Base-by-base conservation (phyloP, 2,113 vertebrate species). In the Xenus cinereus region DNA sequence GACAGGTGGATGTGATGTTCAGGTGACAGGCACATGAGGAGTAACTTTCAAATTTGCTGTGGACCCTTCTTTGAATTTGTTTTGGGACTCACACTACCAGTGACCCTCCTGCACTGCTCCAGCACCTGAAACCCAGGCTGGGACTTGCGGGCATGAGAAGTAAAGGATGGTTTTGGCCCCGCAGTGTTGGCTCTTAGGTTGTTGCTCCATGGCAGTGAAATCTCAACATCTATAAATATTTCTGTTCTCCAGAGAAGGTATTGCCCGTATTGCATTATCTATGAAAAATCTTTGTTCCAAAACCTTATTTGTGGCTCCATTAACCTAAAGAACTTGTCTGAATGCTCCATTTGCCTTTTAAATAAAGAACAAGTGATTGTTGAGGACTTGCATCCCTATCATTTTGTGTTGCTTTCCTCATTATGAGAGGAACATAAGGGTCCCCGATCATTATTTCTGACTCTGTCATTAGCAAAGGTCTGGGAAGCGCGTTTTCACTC, bases 401-500 rank as follows among this genome's bases (percentile, higher is more conserved):
- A 93, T 97, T 97, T 97, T 96, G 85, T 91, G 86, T 96, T 97
- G 96, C 95, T 91, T 97, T 93, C 87, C 95, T 97, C 89, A 76
- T 97, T 95, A 93, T 69, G 35, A 97, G 89, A 94, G 82, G 93
- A 96, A 93, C 95, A 91, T 93, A 95, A 94, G 92, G 93, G 84
- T 91, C 80, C 50, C 80, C 6, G 12, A 92, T 93, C 96, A 96
- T 89, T 92, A 97, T 84, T 97, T 96, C 90, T 69, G 50, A 93
- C 96, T 92, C 93, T 96, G 88, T 97, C 77, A 62, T 98, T 97
- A 98, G 91, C 87, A 95, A 95, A 90, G 95, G 98, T 96, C 97
- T 90, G 94, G 92, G 93, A 97, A 90, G 94, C 24, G 3, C 82
- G 88, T 97, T 98, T 97, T 96, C 97, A 97, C 96, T 98, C 98